phyloP scores from a whole-genome alignment of 2,113 vertebrate species.

The Casuarius casuarius region DNA sequence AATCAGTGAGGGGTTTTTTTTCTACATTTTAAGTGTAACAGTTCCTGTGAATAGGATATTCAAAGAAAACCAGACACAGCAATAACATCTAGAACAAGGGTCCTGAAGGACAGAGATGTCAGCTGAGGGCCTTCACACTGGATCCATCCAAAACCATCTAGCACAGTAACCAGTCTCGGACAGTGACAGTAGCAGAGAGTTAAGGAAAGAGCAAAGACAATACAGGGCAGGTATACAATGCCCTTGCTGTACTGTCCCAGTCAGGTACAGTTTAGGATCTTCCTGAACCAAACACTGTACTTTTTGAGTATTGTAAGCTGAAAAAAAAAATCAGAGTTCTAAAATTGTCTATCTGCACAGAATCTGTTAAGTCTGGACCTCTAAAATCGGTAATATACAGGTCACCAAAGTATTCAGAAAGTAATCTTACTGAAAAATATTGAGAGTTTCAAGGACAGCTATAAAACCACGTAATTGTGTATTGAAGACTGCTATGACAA shows the following conservation, averaged over 20 bases:
- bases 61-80: not conserved
- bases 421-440: not conserved
- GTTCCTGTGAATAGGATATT: not conserved
- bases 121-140: not conserved
- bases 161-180: not conserved
- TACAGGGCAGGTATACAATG: accelerated
- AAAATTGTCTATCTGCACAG: not conserved
- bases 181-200: not conserved
- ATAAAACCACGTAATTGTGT: not conserved
- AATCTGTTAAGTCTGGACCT: not conserved
- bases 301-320: accelerated
- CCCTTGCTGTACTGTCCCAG: not conserved
- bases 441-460: not conserved
- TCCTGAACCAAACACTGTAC: not conserved
- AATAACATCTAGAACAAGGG: not conserved
- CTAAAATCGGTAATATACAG: not conserved
- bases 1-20: not conserved
- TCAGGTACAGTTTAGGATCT: not conserved
- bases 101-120: not conserved
- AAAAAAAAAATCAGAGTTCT: accelerated
- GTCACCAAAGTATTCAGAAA: not conserved
- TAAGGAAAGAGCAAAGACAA: not conserved
- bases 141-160: not conserved
- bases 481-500: not conserved
- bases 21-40: not conserved